Conservation (phyloP, 2,888 invertebrate species). For the Ochlodes sylvanus region DNA sequence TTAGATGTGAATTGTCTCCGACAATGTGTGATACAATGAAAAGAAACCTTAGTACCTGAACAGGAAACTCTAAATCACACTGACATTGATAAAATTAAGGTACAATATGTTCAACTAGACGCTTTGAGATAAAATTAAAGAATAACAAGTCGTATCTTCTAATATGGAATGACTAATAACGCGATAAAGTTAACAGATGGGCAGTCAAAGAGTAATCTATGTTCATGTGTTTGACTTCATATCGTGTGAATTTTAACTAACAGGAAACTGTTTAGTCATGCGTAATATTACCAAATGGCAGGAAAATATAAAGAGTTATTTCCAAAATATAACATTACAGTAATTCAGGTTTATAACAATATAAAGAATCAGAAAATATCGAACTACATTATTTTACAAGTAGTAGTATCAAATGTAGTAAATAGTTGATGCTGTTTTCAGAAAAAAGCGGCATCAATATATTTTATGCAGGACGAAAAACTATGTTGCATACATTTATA, state of each 20-base stretch:
- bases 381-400: too few relatives aligned
- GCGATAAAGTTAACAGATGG: constrained; percentile 9
- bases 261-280: too few relatives aligned
- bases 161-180: constrained; percentile 6
- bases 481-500: too few relatives aligned
- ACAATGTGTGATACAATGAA: not conserved
- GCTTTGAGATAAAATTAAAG: constrained; percentile 17
- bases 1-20: constrained; percentile 13
- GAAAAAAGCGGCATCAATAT: too few relatives aligned
- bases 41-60: constrained; percentile 5
- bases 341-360: too few relatives aligned
- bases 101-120: constrained; percentile 11
- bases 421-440: too few relatives aligned
- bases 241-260: not conserved
- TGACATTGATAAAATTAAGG: not conserved
- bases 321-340: too few relatives aligned
- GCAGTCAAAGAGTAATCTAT: not conserved
- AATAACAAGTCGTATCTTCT: constrained; percentile 5
- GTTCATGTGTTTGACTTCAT: not conserved
- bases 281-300: too few relatives aligned
- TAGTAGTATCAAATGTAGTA: too few relatives aligned
- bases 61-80: constrained; percentile 24
- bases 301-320: too few relatives aligned
- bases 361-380: too few relatives aligned
- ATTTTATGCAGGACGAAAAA: too few relatives aligned